These are phyloP conservation scores for Aplysina aerophoba DNA, from an alignment of 37 sponge, comb jelly and placozoan genomes.

Conservation along the genomic window DNA sequence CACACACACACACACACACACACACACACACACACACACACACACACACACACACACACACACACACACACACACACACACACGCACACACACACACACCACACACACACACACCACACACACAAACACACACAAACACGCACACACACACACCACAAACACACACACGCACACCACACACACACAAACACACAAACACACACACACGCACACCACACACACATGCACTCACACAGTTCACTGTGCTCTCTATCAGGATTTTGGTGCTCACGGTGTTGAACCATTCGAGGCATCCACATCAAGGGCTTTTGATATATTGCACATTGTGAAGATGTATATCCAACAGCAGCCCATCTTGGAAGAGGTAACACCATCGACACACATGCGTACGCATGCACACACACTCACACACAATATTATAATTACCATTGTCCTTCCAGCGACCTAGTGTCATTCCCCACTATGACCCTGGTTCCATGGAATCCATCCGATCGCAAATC, in stretches of 20 bases:
- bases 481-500: no score
- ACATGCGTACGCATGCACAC: no score
- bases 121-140: no score
- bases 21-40: slow-evolving; percentile 31
- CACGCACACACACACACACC: slow-evolving; percentile 1
- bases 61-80: slow-evolving; percentile 22
- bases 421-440: no score
- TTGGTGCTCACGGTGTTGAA: neutral
- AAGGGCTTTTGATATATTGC: slow-evolving; percentile 18
- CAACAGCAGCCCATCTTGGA: slow-evolving; percentile 16
- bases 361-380: slow-evolving; percentile 7
- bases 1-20: slow-evolving; percentile 27
- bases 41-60: slow-evolving; percentile 31
- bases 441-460: no score
- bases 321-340: neutral
- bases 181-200: no score
- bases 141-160: no score
- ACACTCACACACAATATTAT: no score
- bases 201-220: no score
- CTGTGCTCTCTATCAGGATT: neutral
- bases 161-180: no score
- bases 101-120: no score
- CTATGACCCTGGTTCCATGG: no score
- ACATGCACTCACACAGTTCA: neutral
- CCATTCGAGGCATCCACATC: slow-evolving; percentile 26